Evolutionary conservation across 2,888 invertebrate species (phyloP).

Genomic region (Luperina nickerlii): DNA sequence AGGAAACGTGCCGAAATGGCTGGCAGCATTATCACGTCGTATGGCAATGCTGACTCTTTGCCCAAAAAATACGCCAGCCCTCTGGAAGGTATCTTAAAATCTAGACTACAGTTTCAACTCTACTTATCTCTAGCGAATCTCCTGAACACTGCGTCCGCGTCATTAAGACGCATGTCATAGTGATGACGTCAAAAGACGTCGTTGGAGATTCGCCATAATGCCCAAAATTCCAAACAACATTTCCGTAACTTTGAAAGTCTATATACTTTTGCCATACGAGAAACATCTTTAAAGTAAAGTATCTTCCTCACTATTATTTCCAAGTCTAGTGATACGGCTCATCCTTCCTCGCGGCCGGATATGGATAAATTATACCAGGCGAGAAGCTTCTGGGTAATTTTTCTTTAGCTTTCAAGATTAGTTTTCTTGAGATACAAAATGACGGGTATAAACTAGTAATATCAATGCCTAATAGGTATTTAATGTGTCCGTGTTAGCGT

Average conservation of each 20-base stretch:
- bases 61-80: no score
- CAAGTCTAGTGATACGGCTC: conserved; percentile 20
- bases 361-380: conserved; percentile 50
- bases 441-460: neutral
- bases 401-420: conserved; percentile 39
- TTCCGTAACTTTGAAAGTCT: conserved; percentile 5
- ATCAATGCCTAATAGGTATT: neutral
- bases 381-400: conserved; percentile 24
- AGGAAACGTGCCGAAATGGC: no score
- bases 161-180: conserved; percentile 45
- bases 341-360: conserved; percentile 1
- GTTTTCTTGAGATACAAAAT: conserved; percentile 14
- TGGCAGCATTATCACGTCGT: no score
- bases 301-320: conserved; percentile 17
- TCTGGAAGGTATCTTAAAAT: neutral
- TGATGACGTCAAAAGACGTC: conserved; percentile 45
- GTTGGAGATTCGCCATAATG: neutral
- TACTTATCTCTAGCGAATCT: conserved; percentile 30
- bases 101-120: neutral
- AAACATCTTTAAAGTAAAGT: neutral
- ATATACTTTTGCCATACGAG: neutral
- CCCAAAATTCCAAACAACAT: neutral
- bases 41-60: no score
- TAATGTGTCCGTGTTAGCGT: neutral
- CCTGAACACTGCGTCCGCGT: conserved; percentile 18